These are phyloP conservation scores for Balaeniceps rex DNA, from an alignment of 2,113 vertebrate genomes.

Conservation along the genomic window DNA sequence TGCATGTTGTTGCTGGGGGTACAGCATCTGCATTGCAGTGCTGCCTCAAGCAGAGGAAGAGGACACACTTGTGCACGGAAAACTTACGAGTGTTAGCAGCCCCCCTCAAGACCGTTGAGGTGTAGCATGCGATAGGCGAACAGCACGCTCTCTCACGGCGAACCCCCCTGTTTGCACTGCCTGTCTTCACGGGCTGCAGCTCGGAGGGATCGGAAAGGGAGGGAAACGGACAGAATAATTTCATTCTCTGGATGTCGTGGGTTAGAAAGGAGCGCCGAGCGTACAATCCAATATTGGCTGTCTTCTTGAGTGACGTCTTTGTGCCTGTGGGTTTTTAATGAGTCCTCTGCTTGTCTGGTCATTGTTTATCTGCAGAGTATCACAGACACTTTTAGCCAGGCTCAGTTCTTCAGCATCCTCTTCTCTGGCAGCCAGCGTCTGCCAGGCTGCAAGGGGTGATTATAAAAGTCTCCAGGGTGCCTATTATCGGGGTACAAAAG, in stretches of 20 bases:
- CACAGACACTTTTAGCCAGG: not conserved
- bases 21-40: conserved; percentile 52
- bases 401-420: not conserved
- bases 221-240: not conserved
- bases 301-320: not conserved
- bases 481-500: not conserved
- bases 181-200: not conserved
- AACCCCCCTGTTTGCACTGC: not conserved
- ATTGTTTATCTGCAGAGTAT: conserved; percentile 7
- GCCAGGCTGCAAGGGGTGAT: not conserved
- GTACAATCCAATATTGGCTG: conserved; percentile 3
- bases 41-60: not conserved
- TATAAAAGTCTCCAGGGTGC: not conserved
- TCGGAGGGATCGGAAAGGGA: not conserved
- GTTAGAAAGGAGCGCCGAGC: not conserved
- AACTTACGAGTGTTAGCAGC: not conserved
- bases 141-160: not conserved
- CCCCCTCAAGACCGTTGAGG: not conserved
- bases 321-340: conserved; percentile 32
- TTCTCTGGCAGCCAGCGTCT: not conserved
- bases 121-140: not conserved
- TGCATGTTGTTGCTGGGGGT: not conserved
- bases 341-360: conserved; percentile 4
- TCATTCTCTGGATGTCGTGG: not conserved
- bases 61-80: not conserved